Evolutionary conservation across 2,113 vertebrate species (phyloP).

Genomic region (Otus sunia): DNA sequence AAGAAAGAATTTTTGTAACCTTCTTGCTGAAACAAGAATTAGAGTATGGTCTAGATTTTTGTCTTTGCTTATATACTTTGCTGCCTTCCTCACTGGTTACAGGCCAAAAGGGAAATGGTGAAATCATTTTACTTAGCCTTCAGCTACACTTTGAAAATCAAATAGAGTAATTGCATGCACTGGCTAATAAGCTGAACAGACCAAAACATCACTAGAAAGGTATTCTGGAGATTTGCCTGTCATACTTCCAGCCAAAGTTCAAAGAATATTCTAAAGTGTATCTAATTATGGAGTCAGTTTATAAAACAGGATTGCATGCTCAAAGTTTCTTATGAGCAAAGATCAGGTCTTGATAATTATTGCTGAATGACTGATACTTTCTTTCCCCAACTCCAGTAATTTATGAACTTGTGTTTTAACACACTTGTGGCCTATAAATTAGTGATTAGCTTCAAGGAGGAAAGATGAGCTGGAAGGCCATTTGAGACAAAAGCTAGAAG

Average conservation of each 20-base stretch:
- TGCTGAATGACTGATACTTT: not conserved
- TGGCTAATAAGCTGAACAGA: not conserved
- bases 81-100: not conserved
- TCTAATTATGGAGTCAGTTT: not conserved
- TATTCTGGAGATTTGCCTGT: not conserved
- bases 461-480: slow-evolving; percentile 31
- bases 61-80: not conserved
- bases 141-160: not conserved
- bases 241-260: not conserved
- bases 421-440: not conserved
- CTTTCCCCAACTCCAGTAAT: not conserved
- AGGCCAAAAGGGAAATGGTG: not conserved
- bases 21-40: not conserved
- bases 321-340: not conserved
- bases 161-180: not conserved
- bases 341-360: not conserved
- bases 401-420: slow-evolving; percentile 12
- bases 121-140: not conserved
- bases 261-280: not conserved
- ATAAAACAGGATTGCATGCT: not conserved
- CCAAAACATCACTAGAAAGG: not conserved
- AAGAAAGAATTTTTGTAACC: not conserved
- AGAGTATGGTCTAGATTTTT: not conserved
- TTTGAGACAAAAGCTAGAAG: slow-evolving; percentile 18
- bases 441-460: not conserved